These are phyloP conservation scores for Bembecia ichneumoniformis DNA, from an alignment of 2,888 invertebrate genomes.

Conservation along the genomic window DNA sequence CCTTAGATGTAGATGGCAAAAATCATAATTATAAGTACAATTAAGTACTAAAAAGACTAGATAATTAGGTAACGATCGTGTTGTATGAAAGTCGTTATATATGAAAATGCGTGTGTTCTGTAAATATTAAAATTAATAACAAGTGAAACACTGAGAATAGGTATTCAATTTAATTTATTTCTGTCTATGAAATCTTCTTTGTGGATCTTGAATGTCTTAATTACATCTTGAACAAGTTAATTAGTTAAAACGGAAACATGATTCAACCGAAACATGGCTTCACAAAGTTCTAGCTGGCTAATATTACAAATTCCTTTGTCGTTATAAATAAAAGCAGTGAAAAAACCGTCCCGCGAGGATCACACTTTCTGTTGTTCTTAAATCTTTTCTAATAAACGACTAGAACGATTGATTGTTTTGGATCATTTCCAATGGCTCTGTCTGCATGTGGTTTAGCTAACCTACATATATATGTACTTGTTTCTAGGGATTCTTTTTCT, in stretches of 20 bases:
- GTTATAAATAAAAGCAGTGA: background rate
- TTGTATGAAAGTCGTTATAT: too few relatives aligned
- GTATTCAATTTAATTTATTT: too few relatives aligned
- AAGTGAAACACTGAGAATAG: too few relatives aligned
- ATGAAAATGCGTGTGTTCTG: too few relatives aligned
- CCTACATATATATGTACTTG: background rate
- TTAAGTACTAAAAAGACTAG: too few relatives aligned
- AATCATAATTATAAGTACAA: too few relatives aligned
- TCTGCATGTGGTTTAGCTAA: background rate
- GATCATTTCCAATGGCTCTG: conserved; percentile 14
- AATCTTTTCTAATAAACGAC: conserved; percentile 8
- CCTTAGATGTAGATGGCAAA: too few relatives aligned
- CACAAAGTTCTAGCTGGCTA: background rate
- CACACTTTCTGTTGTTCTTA: conserved; percentile 5
- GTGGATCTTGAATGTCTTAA: background rate
- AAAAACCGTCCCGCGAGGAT: background rate
- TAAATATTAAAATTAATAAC: too few relatives aligned
- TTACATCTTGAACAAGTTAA: background rate
- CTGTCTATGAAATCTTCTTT: background rate
- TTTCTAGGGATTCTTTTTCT: too few relatives aligned
- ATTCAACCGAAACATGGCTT: conserved; percentile 2
- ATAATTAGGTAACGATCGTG: too few relatives aligned
- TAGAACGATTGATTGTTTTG: conserved; percentile 11
- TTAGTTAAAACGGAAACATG: conserved; percentile 9
- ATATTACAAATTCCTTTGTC: background rate